A percentile compares a stretch with the other conserved stretches of the same genome.
Conservation (phyloP, 2,888 invertebrate species). For the Seira sanloemensis region DNA sequence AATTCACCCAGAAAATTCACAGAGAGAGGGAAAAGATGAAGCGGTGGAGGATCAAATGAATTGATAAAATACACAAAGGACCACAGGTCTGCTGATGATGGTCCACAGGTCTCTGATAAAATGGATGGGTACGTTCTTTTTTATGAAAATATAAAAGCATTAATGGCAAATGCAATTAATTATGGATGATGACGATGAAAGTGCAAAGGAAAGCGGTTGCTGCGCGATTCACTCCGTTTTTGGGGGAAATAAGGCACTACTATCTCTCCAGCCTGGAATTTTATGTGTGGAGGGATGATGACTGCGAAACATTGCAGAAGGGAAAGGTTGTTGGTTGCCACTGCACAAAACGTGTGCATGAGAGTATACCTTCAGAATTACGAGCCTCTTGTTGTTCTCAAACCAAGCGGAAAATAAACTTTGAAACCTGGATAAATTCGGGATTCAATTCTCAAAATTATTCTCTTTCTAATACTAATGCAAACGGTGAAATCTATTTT, state of each 20-base stretch:
- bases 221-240: background rate
- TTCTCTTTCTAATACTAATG: background rate
- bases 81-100: background rate
- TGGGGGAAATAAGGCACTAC: no score
- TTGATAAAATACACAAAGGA: slow-evolving; percentile 37
- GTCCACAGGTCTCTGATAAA: background rate
- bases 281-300: no score
- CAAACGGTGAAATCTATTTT: background rate
- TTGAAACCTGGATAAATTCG: slow-evolving; percentile 36
- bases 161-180: slow-evolving; percentile 52
- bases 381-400: slow-evolving; percentile 47
- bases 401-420: slow-evolving; percentile 60
- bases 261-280: background rate
- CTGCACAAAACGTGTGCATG: background rate
- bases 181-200: slow-evolving; percentile 30
- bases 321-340: no score
- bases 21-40: background rate
- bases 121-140: background rate
- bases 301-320: no score
- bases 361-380: slow-evolving; percentile 27
- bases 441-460: background rate
- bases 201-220: background rate
- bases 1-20: slow-evolving; percentile 44
- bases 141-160: slow-evolving; percentile 17
- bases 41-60: slow-evolving; percentile 43